These are phyloP conservation scores for Anarrhichthys ocellatus DNA, from an alignment of 2,113 vertebrate genomes.

Conservation along the genomic window DNA sequence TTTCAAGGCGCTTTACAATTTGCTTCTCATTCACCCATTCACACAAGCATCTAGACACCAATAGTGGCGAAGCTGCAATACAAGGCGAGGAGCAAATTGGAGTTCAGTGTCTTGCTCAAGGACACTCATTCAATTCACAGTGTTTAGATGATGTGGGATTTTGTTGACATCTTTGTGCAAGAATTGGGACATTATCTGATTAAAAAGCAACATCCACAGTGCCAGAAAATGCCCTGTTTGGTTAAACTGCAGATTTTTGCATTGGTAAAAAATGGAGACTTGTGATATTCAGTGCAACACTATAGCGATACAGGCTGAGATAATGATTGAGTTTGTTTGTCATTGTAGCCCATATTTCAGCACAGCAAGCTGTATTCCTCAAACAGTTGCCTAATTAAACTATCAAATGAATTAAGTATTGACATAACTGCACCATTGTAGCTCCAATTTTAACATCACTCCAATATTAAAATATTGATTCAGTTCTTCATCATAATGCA, in stretches of 20 bases:
- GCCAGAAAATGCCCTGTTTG: conserved; percentile 20
- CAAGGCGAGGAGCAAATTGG: neutral
- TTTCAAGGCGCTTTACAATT: neutral
- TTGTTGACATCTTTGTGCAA: conserved; percentile 20
- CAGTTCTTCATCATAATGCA: conserved; percentile 28
- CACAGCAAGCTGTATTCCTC: conserved; percentile 24
- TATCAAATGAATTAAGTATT: conserved; percentile 45
- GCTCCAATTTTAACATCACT: conserved; percentile 28
- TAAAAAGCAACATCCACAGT: conserved; percentile 44
- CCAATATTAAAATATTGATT: conserved; percentile 56
- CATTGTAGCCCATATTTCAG: conserved; percentile 30
- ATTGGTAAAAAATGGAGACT: conserved; percentile 28
- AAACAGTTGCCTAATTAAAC: conserved; percentile 55
- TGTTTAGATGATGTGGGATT: conserved; percentile 20
- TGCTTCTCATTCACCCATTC: neutral
- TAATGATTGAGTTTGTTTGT: conserved; percentile 48
- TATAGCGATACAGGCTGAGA: conserved; percentile 12
- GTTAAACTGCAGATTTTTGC: conserved; percentile 25
- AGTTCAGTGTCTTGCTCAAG: neutral
- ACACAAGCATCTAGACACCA: neutral
- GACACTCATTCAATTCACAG: neutral
- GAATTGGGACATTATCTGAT: conserved; percentile 36
- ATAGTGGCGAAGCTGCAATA: neutral
- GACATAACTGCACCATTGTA: conserved; percentile 30
- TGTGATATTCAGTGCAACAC: conserved; percentile 38